These are phyloP conservation scores for Deroplatys truncata DNA, from an alignment of 2,888 invertebrate species.

Conservation along the genomic window DNA sequence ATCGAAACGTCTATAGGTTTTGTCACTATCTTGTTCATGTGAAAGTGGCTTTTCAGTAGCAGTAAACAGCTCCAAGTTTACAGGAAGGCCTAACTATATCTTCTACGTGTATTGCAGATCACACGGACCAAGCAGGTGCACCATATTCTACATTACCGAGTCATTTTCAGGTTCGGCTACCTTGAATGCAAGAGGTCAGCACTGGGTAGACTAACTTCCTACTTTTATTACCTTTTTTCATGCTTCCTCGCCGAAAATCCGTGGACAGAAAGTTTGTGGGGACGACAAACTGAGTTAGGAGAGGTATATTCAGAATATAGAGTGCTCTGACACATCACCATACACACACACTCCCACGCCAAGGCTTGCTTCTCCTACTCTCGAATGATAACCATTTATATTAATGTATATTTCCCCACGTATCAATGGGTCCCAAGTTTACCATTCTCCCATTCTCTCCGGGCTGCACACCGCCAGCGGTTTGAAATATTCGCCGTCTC, in stretches of 20 bases:
- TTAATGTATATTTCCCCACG: conserved; percentile 35
- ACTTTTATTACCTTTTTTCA: background rate
- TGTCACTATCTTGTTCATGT: too few relatives aligned
- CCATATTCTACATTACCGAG: background rate
- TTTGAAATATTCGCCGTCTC: background rate
- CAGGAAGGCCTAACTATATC: background rate
- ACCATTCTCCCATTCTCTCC: conserved; percentile 28
- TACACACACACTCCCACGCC: background rate
- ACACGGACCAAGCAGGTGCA: background rate
- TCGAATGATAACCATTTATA: conserved; percentile 35
- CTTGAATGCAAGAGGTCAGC: background rate
- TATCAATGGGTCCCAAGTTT: conserved; percentile 34
- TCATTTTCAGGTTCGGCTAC: background rate
- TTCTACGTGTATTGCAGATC: background rate
- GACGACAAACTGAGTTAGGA: background rate
- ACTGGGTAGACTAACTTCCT: background rate
- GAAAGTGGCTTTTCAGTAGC: background rate
- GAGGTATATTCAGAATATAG: background rate
- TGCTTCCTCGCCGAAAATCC: background rate
- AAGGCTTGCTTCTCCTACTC: background rate
- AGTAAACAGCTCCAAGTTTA: background rate
- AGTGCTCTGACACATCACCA: background rate
- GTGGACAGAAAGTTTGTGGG: background rate
- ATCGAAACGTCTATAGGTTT: too few relatives aligned
- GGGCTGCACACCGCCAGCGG: background rate